These are phyloP conservation scores for Neodiprion pinetum DNA, from an alignment of 1,140 invertebrate genomes.

Conservation along the genomic window DNA sequence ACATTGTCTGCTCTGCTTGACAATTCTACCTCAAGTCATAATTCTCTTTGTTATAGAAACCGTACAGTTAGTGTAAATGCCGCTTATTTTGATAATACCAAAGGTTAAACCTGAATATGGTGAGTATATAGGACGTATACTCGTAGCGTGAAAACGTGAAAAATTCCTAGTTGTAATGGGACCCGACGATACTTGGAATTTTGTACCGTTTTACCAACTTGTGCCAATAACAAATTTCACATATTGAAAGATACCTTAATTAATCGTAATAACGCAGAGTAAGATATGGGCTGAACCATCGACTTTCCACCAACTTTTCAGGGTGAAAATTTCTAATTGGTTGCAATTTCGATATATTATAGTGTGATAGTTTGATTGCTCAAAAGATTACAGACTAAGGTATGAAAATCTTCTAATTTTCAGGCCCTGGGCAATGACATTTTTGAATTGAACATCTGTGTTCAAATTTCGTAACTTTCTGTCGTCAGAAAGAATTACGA, in stretches of 20 bases:
- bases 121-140: conserved; percentile 57
- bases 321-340: no score
- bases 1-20: conserved; percentile 1
- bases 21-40: conserved; percentile 51
- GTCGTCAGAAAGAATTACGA: no score
- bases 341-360: no score
- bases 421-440: no score
- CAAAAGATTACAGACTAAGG: no score
- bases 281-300: background rate
- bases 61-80: conserved; percentile 61
- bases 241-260: background rate
- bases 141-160: conserved; percentile 41
- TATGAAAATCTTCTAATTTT: no score
- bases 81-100: conserved; percentile 62
- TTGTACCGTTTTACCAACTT: conserved; percentile 6
- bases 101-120: conserved; percentile 57
- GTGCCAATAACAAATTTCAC: conserved; percentile 1
- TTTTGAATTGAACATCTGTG: no score
- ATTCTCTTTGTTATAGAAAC: conserved; percentile 63
- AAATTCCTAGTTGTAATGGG: conserved; percentile 23
- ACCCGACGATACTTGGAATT: background rate
- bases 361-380: no score
- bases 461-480: no score
- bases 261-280: background rate
- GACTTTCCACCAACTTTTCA: no score